These are phyloP conservation scores for Drosophila histrio DNA, from an alignment of 2,888 invertebrate genomes.

Conservation along the genomic window DNA sequence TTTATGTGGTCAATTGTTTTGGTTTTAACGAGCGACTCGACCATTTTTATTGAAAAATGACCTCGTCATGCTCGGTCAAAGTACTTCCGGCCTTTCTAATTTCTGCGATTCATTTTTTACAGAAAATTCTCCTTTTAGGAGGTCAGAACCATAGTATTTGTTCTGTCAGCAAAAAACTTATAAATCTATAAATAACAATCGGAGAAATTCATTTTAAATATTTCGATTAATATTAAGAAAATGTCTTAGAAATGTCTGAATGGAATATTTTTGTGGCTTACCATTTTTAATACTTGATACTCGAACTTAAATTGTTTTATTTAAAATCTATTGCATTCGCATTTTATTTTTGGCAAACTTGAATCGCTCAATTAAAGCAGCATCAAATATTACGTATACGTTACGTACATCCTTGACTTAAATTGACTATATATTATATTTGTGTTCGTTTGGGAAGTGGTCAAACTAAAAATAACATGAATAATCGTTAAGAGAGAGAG, in stretches of 20 bases:
- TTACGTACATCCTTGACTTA: constrained; percentile 1
- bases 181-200: neutral
- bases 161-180: neutral
- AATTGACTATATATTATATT: constrained; percentile 14
- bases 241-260: neutral
- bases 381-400: constrained; percentile 49
- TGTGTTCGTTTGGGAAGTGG: constrained; percentile 37
- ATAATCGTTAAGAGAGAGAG: constrained; percentile 3
- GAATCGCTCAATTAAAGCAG: constrained; percentile 63
- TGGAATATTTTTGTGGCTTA: constrained; percentile 9
- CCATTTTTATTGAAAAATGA: constrained; percentile 61
- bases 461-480: constrained; percentile 32
- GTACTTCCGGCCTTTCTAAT: constrained; percentile 43
- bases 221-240: neutral
- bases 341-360: constrained; percentile 10
- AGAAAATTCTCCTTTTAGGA: neutral
- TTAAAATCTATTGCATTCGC: neutral
- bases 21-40: constrained; percentile 68
- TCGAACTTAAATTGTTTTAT: neutral
- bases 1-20: constrained; percentile 78
- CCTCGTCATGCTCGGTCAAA: constrained; percentile 39
- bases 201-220: neutral
- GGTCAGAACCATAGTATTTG: neutral
- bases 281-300: neutral
- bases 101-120: constrained; percentile 24